Percentiles rank a stretch among this genome's conserved stretches.
phyloP scores from a whole-genome alignment of 1,140 invertebrate genomes.

The Zaprionus tsacasi region DNA sequence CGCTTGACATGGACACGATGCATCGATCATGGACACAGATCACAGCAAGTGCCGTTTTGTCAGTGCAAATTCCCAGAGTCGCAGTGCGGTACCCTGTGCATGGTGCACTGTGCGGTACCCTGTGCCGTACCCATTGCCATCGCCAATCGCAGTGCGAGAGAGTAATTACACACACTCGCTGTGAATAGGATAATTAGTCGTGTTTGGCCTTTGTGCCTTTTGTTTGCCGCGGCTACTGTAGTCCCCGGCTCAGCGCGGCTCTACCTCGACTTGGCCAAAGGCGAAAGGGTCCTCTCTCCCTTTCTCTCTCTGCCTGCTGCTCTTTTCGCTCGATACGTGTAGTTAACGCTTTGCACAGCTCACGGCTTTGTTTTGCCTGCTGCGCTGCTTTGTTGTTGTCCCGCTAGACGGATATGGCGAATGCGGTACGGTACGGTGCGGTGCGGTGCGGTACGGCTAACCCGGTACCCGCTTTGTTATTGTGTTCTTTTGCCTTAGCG shows the following conservation, averaged over 20 bases:
- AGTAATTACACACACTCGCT: conserved; percentile 74
- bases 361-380: conserved; percentile 73
- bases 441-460: conserved; percentile 13
- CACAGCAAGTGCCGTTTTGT: conserved; percentile 3
- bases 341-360: conserved; percentile 61
- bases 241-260: conserved; percentile 35
- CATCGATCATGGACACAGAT: conserved; percentile 17
- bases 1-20: conserved; percentile 49
- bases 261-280: conserved; percentile 5
- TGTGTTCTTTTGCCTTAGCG: conserved; percentile 60
- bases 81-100: conserved; percentile 7
- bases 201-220: conserved; percentile 69
- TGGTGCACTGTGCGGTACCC: conserved; percentile 13
- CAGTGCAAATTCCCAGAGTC: conserved; percentile 3
- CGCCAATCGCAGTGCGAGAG: conserved; percentile 26
- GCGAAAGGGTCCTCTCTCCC: conserved; percentile 15
- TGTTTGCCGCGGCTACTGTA: conserved; percentile 65
- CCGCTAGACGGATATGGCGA: no score
- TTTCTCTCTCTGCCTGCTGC: conserved; percentile 20
- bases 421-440: conserved; percentile 1
- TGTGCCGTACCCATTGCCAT: neutral
- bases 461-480: conserved; percentile 36
- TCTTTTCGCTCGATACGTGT: conserved; percentile 43
- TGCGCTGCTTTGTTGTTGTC: conserved; percentile 13
- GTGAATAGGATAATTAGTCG: conserved; percentile 78